These are phyloP conservation scores for Marasmarcha lunaedactyla DNA, from an alignment of 2,888 invertebrate species.

Conservation along the genomic window DNA sequence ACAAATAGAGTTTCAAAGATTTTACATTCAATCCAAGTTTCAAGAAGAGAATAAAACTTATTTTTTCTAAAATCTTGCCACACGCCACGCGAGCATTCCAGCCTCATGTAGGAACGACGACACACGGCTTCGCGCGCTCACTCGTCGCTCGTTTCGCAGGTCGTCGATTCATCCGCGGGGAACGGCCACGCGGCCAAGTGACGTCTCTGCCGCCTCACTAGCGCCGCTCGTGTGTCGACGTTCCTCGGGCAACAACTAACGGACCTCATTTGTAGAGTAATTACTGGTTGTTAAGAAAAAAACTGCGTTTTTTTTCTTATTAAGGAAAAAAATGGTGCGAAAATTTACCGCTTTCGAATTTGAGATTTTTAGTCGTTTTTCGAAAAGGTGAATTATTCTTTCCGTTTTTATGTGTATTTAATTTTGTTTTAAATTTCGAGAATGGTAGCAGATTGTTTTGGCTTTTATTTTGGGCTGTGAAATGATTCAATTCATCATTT, in stretches of 20 bases:
- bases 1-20: too few species aligned
- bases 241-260: slow-evolving; percentile 55
- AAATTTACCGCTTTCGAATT: slow-evolving; percentile 3
- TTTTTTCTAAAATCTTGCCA: not conserved
- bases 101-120: slow-evolving; percentile 64
- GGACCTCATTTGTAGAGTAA: slow-evolving; percentile 65
- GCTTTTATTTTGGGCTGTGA: not conserved
- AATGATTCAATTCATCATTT: not conserved
- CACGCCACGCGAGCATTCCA: slow-evolving; percentile 20
- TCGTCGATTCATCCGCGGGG: slow-evolving; percentile 45
- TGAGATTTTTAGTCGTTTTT: not conserved
- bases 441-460: not conserved
- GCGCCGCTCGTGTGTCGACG: slow-evolving; percentile 63
- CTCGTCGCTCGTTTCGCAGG: slow-evolving; percentile 54
- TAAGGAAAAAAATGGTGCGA: slow-evolving; percentile 3
- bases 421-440: not conserved
- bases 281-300: slow-evolving; percentile 11
- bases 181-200: slow-evolving; percentile 57
- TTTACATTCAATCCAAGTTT: not conserved
- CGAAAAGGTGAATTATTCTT: slow-evolving; percentile 6
- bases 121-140: slow-evolving; percentile 59
- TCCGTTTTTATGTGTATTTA: not conserved
- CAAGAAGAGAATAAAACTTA: not conserved
- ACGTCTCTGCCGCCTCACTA: slow-evolving; percentile 30
- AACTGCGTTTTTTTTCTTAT: slow-evolving; percentile 25